Percentiles rank a stretch among this genome's conserved stretches.
phyloP scores from a whole-genome alignment of 2,888 invertebrate species.

The Strigamia maritima region DNA sequence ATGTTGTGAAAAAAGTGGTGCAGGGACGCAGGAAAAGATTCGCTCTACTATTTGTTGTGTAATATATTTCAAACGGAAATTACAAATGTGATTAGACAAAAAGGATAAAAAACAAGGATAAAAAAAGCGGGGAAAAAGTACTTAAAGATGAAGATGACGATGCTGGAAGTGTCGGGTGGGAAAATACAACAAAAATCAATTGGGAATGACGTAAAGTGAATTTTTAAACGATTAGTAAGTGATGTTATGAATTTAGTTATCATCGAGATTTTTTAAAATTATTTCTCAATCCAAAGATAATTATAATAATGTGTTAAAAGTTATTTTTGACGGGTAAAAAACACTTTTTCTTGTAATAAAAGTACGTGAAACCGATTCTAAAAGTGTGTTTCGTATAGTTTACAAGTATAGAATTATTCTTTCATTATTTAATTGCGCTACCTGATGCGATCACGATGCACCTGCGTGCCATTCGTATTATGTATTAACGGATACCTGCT shows the following conservation, averaged over 20 bases:
- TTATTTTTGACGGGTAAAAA: too few relatives aligned
- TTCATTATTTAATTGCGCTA: neutral
- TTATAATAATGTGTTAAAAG: neutral
- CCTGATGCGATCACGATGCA: neutral
- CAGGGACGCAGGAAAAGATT: neutral
- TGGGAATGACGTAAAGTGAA: neutral
- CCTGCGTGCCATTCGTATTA: neutral
- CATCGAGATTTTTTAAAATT: neutral
- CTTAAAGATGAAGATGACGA: neutral
- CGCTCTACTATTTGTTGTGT: neutral
- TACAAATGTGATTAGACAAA: neutral
- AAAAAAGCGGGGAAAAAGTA: neutral
- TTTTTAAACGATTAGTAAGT: neutral
- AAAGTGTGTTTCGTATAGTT: neutral
- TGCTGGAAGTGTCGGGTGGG: neutral
- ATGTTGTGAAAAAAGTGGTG: neutral
- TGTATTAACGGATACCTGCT: neutral
- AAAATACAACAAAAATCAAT: neutral
- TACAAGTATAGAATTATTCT: neutral
- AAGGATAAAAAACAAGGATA: neutral
- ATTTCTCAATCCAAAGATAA: neutral
- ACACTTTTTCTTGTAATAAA: too few relatives aligned
- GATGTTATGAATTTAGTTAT: neutral
- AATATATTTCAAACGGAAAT: neutral
- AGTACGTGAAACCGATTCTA: too few relatives aligned